Evolutionary conservation across 2,113 vertebrate species (phyloP), one percentile per base, ranked within the genome.

Genomic region (Burhinus oedicnemus): DNA sequence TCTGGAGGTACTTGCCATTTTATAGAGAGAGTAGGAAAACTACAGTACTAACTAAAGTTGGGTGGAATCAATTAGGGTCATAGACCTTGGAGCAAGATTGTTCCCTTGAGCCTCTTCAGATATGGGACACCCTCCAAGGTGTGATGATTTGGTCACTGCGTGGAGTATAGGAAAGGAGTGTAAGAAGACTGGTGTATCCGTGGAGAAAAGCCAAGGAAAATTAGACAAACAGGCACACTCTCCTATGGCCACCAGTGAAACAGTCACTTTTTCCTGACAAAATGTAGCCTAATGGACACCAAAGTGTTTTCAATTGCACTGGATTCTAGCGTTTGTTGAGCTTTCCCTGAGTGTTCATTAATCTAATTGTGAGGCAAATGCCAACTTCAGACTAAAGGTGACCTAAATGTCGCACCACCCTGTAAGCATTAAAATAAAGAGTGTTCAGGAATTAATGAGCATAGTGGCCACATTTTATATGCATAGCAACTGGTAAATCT

Each of bases 321-420:
- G 57, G 23, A 95, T 94, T 97, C 89, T 91, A 93, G 77, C 25
- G 34, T 96, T 97, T 95, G 77, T 93, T 92, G 84, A 97, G 96
- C 86, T 96, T 95, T 95, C 83, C 55, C 86, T 92, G 89, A 93
- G 83, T 90, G 68, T 95, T 98, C 97, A 97, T 98, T 98, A 98
- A 97, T 97, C 92, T 97, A 70, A 61, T 78, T 93, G 93, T 91
- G 94, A 97, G 57, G 90, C 90, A 98, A 98, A 98, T 97, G 92
- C 96, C 95, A 97, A 18, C 87, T 96, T 97, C 72, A 96, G 89
- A 94, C 66, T 82, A 97, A 98, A 98, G 95, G 95, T 89, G 92
- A 97, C 84, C 79, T 95, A 98, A 98, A 98, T 97, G 95, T 94
- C 54, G 2, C 16, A 54, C 36, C 58, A 95, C 58, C 87, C 92